Evolutionary conservation across 2,888 invertebrate species (phyloP).

Genomic region (Lasioglossum morio): DNA sequence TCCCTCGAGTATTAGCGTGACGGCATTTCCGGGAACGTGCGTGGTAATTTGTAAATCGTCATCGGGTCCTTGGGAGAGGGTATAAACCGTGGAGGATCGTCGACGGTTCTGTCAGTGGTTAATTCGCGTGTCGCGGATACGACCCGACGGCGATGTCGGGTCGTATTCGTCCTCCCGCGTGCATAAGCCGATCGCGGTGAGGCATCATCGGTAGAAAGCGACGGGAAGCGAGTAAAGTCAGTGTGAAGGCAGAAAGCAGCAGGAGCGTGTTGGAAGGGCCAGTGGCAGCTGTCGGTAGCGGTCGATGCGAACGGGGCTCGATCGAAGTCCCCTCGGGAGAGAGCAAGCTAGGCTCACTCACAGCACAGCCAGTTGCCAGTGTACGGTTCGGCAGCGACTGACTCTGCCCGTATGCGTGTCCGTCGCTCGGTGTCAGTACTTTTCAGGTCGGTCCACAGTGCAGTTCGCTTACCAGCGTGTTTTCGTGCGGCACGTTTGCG

Average conservation of each 20-base stretch:
- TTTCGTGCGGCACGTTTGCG: slow-evolving; percentile 28
- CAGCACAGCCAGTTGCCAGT: slow-evolving; percentile 3
- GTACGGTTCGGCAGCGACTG: slow-evolving; percentile 50
- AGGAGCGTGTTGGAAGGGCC: slow-evolving; percentile 59
- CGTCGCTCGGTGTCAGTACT: slow-evolving; percentile 58
- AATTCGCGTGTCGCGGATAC: slow-evolving; percentile 5
- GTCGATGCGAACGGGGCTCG: slow-evolving; percentile 42
- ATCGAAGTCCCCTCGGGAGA: slow-evolving; percentile 49
- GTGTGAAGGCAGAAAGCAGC: slow-evolving; percentile 11
- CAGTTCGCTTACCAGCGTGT: slow-evolving; percentile 55
- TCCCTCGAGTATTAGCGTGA: slow-evolving; percentile 18
- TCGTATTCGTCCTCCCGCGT: slow-evolving; percentile 25
- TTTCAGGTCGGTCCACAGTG: slow-evolving; percentile 69
- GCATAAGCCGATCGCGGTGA: slow-evolving; percentile 56
- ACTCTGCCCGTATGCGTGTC: slow-evolving; percentile 48
- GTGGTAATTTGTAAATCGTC: slow-evolving; percentile 27
- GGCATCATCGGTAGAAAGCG: not conserved
- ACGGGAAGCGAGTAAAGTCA: not conserved
- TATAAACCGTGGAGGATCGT: slow-evolving; percentile 27
- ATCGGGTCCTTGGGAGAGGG: not conserved
- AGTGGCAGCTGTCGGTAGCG: slow-evolving; percentile 64
- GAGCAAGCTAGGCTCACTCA: not conserved
- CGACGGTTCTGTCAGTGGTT: slow-evolving; percentile 35
- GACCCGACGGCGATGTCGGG: not conserved
- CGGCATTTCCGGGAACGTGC: slow-evolving; percentile 40